Evolutionary conservation across 2,888 invertebrate species (phyloP), one percentile per base, ranked within the genome.

Genomic region (Apeira syringaria): DNA sequence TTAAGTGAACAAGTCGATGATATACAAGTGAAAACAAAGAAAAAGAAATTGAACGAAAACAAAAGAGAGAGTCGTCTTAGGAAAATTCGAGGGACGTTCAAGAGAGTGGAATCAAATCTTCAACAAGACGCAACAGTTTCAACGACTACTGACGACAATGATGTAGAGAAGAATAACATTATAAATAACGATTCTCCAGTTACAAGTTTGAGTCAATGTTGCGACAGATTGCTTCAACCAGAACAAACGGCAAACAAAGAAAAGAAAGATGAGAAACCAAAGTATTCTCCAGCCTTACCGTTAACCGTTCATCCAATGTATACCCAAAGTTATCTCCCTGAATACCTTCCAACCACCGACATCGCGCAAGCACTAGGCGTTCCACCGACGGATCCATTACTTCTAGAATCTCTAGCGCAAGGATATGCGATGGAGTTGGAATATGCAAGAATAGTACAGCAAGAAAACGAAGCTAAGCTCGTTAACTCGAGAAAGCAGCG

Each of bases 401-500:
- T 90, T n/a, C 61, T 89, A 0, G 90, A 90, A 70, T 90, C 90
- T 0, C 52, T 90, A 53, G 90, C 90, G 0, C 90, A 90, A 74
- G 89, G 89, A 4, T 90, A 92, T 61, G 91, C 94, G 0, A 91
- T 94, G 90, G 94, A 94, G 56, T 72, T 92, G 25, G 94, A 94
- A 68, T 94, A 94, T 66, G 93, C 93, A 0, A 91, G 94, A 49
- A 93, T 94, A 32, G 72, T 94, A 31, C 93, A 92, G 22, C 94
- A 94, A 75, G 94, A 94, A 62, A 94, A 94, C 48, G 94, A 94
- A 63, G 88, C 92, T 0, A 94, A 94, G 65, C 78, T 93, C 0
- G 58, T 94, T 2, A 94, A 92, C 60, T 87, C 93, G 0, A 91
- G 94, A 53, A 96, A 97, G 64, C 94, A 96, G 59, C 91, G 97